Evolutionary conservation across 2,888 invertebrate genomes (phyloP).

Genomic region (Tetragonula carbonaria): DNA sequence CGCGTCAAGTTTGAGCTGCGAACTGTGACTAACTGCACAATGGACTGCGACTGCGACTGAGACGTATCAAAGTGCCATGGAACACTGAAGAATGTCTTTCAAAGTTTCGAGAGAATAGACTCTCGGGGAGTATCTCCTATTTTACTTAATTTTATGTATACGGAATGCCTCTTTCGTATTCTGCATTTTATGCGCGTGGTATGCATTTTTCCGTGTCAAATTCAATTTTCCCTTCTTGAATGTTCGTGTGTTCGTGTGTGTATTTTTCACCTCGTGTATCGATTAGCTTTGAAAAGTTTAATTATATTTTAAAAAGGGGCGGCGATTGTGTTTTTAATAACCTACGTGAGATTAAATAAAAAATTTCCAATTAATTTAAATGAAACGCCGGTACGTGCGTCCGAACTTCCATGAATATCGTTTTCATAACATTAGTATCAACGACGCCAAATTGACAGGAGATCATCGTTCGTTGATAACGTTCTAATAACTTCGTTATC

Average conservation of each 20-base stretch:
- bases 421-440: background rate
- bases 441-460: background rate
- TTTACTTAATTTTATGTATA: background rate
- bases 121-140: background rate
- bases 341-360: background rate
- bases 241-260: too few relatives aligned
- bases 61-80: background rate
- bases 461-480: conserved; percentile 4
- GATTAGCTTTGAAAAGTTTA: too few relatives aligned
- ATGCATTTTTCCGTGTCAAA: too few relatives aligned
- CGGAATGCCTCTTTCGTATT: background rate
- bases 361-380: background rate
- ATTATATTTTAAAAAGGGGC: too few relatives aligned
- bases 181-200: background rate
- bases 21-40: conserved; percentile 14
- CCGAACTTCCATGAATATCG: background rate
- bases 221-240: too few relatives aligned
- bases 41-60: background rate
- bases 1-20: conserved; percentile 12
- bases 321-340: too few relatives aligned
- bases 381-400: too few relatives aligned
- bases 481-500: conserved; percentile 11
- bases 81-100: background rate
- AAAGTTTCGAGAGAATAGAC: background rate
- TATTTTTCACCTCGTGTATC: too few relatives aligned